phyloP scores from a whole-genome alignment of 1,140 invertebrate species.

The Camponotus vicinus region DNA sequence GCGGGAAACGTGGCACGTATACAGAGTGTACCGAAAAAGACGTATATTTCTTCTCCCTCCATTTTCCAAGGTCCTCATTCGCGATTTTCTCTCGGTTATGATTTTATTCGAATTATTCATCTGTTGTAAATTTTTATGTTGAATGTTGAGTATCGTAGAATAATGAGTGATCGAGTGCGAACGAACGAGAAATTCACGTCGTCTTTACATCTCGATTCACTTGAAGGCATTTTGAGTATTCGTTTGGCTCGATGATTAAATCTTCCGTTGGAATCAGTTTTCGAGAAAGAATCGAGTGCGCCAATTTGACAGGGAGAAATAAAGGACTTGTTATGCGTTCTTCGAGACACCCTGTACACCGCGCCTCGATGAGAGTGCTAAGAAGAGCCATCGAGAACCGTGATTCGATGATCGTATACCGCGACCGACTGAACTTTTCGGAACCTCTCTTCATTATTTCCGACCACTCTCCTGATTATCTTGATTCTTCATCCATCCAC shows the following conservation, averaged over 20 bases:
- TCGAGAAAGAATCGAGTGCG: neutral
- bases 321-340: neutral
- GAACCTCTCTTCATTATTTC: conserved; percentile 25
- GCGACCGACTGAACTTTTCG: conserved; percentile 53
- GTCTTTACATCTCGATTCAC: neutral
- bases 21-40: conserved; percentile 14
- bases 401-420: conserved; percentile 43
- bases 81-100: neutral
- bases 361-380: conserved; percentile 9
- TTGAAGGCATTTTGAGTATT: neutral
- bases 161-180: neutral
- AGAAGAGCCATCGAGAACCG: conserved; percentile 17
- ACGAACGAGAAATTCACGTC: neutral
- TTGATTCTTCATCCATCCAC: neutral
- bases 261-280: neutral
- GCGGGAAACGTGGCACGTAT: conserved; percentile 1
- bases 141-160: neutral
- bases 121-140: neutral
- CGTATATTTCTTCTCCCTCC: neutral
- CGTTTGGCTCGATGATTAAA: neutral
- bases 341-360: conserved; percentile 12
- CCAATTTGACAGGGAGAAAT: neutral
- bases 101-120: neutral
- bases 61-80: too few relatives aligned
- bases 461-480: conserved; percentile 35